A percentile compares a stretch with the other conserved stretches of the same genome.
Evolutionary conservation across 2,797 vertebrate genomes (phyloP).

Genomic region (Cottoperca gobio): DNA sequence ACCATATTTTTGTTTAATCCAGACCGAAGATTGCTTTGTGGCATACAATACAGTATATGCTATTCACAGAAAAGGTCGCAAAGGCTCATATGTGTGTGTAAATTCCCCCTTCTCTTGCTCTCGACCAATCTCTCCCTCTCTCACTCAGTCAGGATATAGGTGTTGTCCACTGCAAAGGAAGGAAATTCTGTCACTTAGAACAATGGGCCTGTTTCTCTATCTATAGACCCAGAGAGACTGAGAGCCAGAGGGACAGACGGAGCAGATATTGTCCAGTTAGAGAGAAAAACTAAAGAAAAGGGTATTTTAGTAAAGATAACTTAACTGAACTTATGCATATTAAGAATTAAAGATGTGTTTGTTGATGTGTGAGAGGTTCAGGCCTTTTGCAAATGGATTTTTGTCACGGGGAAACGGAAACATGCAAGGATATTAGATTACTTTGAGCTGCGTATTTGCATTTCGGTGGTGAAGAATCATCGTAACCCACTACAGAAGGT

Average conservation of each 20-base stretch:
- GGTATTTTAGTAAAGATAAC: slow-evolving; percentile 28
- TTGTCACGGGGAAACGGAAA: slow-evolving; percentile 46
- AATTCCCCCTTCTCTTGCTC: slow-evolving; percentile 66
- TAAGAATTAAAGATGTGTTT: slow-evolving; percentile 17
- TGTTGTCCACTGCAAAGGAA: slow-evolving; percentile 90
- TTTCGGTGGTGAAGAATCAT: slow-evolving; percentile 39
- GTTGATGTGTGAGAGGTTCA: slow-evolving; percentile 18
- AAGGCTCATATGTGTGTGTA: slow-evolving; percentile 28
- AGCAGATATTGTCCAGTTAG: slow-evolving; percentile 46
- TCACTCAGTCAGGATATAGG: slow-evolving; percentile 88
- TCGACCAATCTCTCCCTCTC: slow-evolving; percentile 67
- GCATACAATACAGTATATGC: neutral
- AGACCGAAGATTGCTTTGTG: slow-evolving; percentile 5
- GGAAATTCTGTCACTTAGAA: slow-evolving; percentile 91
- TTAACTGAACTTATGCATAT: slow-evolving; percentile 19
- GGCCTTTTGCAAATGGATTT: slow-evolving; percentile 72
- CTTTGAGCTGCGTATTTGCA: slow-evolving; percentile 49
- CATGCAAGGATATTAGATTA: slow-evolving; percentile 22
- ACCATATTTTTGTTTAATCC: neutral
- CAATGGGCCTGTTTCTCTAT: slow-evolving; percentile 89
- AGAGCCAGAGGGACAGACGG: slow-evolving; percentile 66
- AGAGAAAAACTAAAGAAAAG: slow-evolving; percentile 40
- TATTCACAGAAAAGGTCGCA: slow-evolving; percentile 22
- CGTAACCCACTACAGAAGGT: slow-evolving; percentile 31
- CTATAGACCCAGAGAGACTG: slow-evolving; percentile 83